phyloP scores from a whole-genome alignment of 2,888 invertebrate species.

The Lasioglossum leucozonium region DNA sequence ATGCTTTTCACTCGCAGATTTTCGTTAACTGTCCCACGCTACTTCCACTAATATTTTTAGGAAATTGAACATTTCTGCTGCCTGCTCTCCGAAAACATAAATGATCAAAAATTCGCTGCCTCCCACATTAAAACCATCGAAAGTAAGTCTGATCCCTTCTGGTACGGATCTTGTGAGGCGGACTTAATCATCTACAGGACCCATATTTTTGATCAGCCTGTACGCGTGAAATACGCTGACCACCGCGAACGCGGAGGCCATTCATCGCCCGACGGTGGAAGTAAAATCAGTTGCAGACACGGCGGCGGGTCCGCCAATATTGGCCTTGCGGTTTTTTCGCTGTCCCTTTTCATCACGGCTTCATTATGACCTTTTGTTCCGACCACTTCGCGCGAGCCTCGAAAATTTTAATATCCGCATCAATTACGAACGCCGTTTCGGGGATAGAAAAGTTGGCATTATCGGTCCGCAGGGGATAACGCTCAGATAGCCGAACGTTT shows the following conservation, averaged over 20 bases:
- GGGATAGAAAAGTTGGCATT: slow-evolving; percentile 25
- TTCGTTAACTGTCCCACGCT: background rate
- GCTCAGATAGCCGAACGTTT: slow-evolving; percentile 40
- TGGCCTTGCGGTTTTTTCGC: slow-evolving; percentile 22
- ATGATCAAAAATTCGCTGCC: background rate
- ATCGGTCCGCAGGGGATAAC: background rate
- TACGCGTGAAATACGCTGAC: slow-evolving; percentile 5
- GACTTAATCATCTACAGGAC: background rate
- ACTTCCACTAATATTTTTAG: no score
- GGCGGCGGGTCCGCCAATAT: slow-evolving; percentile 28
- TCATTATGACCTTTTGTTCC: slow-evolving; percentile 38
- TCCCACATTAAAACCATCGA: background rate
- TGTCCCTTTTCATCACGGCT: slow-evolving; percentile 17
- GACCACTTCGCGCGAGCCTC: slow-evolving; percentile 9
- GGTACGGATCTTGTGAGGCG: no score
- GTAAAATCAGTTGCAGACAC: slow-evolving; percentile 30
- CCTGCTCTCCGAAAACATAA: no score
- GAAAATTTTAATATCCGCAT: slow-evolving; percentile 52
- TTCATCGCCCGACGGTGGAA: background rate
- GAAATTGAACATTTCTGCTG: no score
- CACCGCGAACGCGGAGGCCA: slow-evolving; percentile 10
- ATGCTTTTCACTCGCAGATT: background rate
- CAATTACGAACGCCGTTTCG: slow-evolving; percentile 32
- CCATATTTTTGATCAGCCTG: background rate
- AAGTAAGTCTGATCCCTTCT: background rate